Conservation (phyloP, 2,797 vertebrate species). For the Uromys caudimaculatus region DNA sequence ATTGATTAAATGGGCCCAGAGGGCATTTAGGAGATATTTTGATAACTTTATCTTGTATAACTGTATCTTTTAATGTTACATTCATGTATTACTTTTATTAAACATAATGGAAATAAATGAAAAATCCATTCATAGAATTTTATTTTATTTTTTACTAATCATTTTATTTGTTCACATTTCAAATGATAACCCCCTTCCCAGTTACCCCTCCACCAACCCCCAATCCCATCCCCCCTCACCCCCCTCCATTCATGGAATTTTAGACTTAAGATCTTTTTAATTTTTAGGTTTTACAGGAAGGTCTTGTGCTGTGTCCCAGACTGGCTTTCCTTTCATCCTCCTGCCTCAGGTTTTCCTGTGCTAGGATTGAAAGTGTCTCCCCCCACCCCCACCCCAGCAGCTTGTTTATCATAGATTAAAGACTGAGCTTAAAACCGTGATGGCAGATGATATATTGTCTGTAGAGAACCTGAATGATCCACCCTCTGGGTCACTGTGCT, state of each 20-base stretch:
- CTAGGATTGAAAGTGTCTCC: neutral
- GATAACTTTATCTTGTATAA: neutral
- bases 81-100: constrained; percentile 18
- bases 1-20: neutral
- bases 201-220: too few species aligned
- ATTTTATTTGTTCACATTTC: too few species aligned
- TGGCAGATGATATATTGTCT: constrained; percentile 49
- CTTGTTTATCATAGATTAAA: neutral
- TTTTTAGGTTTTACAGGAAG: neutral
- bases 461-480: neutral
- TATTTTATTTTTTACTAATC: too few species aligned
- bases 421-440: neutral
- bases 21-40: neutral
- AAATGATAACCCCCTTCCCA: too few species aligned
- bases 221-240: too few species aligned
- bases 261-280: constrained; percentile 3
- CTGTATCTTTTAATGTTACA: neutral
- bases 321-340: too few species aligned
- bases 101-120: constrained; percentile 32
- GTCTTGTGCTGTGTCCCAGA: neutral
- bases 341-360: neutral
- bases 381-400: too few species aligned
- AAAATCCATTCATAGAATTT: neutral
- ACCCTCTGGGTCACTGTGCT: neutral
- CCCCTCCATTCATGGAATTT: neutral